These are phyloP conservation scores for Phasianus colchicus DNA, from an alignment of 2,113 vertebrate genomes.

Conservation along the genomic window DNA sequence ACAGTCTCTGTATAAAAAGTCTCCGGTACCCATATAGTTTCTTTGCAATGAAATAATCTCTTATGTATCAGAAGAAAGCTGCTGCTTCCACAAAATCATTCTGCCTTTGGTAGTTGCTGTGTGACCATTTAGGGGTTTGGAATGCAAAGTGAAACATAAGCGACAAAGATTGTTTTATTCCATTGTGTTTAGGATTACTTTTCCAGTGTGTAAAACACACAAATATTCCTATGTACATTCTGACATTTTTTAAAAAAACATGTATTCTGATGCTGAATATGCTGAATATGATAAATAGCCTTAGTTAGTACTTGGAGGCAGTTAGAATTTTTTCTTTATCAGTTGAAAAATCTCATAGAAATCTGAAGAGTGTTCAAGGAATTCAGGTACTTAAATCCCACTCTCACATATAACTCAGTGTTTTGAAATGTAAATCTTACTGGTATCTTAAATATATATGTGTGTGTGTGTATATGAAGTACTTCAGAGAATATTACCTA, in stretches of 20 bases:
- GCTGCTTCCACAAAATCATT: neutral
- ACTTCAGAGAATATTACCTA: neutral
- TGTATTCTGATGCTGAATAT: neutral
- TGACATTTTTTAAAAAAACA: neutral
- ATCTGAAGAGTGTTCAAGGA: neutral
- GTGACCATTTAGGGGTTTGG: neutral
- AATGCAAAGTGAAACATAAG: neutral
- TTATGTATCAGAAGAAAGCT: neutral
- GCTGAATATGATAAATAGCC: neutral
- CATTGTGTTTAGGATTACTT: neutral
- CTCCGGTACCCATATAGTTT: neutral
- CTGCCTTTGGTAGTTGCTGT: neutral
- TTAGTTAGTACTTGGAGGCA: neutral
- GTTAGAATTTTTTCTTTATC: neutral
- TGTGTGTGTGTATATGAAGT: neutral
- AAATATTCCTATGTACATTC: accelerated
- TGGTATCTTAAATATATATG: neutral
- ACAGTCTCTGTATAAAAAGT: neutral
- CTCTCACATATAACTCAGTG: neutral
- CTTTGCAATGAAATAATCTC: neutral
- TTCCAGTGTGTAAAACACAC: neutral
- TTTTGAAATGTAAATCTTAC: neutral
- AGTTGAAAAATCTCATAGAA: neutral
- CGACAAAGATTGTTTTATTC: neutral
- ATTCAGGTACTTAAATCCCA: neutral